These are phyloP conservation scores for Lineus longissimus DNA, from an alignment of 1,140 invertebrate genomes.

Conservation along the genomic window DNA sequence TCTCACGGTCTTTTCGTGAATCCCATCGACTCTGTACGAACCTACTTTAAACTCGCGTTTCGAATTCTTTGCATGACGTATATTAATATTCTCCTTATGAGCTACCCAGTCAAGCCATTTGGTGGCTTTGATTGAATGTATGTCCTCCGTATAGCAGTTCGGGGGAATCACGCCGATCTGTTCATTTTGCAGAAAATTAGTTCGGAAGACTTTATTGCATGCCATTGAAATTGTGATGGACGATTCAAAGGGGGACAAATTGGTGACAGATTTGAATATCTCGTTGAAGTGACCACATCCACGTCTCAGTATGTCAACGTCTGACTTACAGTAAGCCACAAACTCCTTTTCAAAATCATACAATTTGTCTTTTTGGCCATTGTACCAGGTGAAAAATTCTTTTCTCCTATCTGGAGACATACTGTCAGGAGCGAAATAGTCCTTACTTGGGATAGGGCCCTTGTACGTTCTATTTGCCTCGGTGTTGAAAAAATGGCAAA, in stretches of 20 bases:
- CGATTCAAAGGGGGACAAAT: neutral
- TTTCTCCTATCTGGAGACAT: conserved; percentile 9
- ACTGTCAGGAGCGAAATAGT: conserved; percentile 13
- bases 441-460: conserved; percentile 9
- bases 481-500: conserved; percentile 23
- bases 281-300: conserved; percentile 18
- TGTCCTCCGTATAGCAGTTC: neutral
- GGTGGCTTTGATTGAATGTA: neutral
- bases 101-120: neutral
- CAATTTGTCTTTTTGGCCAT: neutral
- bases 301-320: conserved; percentile 21
- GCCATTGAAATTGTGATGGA: neutral
- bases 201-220: neutral
- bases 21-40: conserved; percentile 16
- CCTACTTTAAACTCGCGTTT: conserved; percentile 12
- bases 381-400: conserved; percentile 16
- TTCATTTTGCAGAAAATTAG: neutral
- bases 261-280: neutral
- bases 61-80: conserved; percentile 20
- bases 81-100: conserved; percentile 10
- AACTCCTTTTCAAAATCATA: conserved; percentile 22
- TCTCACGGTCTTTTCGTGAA: conserved; percentile 9
- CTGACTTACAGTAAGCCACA: conserved; percentile 14
- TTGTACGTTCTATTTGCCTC: conserved; percentile 12
- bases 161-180: neutral